A percentile compares a stretch with the other conserved stretches of the same genome.
Conservation (phyloP, 2,888 invertebrate genomes). For the Phragmatobia fuliginosa region DNA sequence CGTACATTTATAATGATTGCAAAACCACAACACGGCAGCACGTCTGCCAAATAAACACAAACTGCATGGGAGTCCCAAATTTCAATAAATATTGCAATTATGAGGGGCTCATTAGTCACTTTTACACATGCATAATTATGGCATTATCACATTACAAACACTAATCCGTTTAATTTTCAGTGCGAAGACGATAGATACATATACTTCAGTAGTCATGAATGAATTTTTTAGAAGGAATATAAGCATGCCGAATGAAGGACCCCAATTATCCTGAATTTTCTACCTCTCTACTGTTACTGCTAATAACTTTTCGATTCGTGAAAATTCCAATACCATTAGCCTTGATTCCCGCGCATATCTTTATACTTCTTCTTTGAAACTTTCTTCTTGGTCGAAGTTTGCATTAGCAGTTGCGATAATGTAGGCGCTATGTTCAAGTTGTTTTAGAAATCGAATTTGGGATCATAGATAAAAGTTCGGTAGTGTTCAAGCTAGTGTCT, state of each 20-base stretch:
- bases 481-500: constrained; percentile 84
- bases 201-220: constrained; percentile 67
- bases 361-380: constrained; percentile 80
- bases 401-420: constrained; percentile 83
- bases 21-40: constrained; percentile 66
- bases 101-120: constrained; percentile 49
- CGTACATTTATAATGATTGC: constrained; percentile 64
- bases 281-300: constrained; percentile 64
- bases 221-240: constrained; percentile 67
- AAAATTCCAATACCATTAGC: constrained; percentile 82
- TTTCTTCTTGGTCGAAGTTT: constrained; percentile 82
- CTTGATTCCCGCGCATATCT: constrained; percentile 81
- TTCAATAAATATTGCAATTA: constrained; percentile 56
- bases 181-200: constrained; percentile 51
- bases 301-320: constrained; percentile 81
- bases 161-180: constrained; percentile 56
- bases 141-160: constrained; percentile 46
- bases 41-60: constrained; percentile 73
- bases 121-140: constrained; percentile 48
- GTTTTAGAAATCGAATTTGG: constrained; percentile 82
- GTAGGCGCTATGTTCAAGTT: constrained; percentile 84
- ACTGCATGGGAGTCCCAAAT: constrained; percentile 77
- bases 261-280: constrained; percentile 66
- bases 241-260: constrained; percentile 76
- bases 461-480: constrained; percentile 78